Percentiles rank a stretch among this genome's conserved stretches.
phyloP scores from a whole-genome alignment of 2,888 invertebrate genomes.

The Calliphora vomitoria region DNA sequence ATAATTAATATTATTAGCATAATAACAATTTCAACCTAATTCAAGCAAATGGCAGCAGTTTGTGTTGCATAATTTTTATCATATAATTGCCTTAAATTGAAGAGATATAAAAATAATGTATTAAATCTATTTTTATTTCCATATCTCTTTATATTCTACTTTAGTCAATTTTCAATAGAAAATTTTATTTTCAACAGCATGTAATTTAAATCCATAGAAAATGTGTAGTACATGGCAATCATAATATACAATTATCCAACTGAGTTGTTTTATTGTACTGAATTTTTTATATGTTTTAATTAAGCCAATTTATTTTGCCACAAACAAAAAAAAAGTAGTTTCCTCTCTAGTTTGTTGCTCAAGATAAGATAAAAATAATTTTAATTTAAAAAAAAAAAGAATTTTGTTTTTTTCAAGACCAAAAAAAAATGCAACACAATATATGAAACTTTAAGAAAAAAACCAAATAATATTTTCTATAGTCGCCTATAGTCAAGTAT shows the following conservation, averaged over 20 bases:
- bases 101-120: no score
- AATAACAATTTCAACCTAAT: slow-evolving; percentile 14
- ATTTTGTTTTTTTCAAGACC: no score
- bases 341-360: neutral
- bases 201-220: neutral
- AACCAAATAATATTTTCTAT: no score
- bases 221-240: neutral
- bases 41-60: slow-evolving; percentile 19
- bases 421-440: neutral
- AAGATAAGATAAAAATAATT: no score
- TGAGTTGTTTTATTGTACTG: neutral
- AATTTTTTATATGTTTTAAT: slow-evolving; percentile 23
- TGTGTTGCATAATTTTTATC: neutral
- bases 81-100: no score
- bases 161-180: no score
- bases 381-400: no score
- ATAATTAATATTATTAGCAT: slow-evolving; percentile 48
- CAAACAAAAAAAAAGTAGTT: neutral
- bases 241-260: slow-evolving; percentile 4
- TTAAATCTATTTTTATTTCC: no score
- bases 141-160: no score
- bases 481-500: no score
- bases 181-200: neutral
- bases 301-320: slow-evolving; percentile 43
- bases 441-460: no score